Base-by-base conservation (phyloP, 2,113 vertebrate species). In the Pagrus major region DNA sequence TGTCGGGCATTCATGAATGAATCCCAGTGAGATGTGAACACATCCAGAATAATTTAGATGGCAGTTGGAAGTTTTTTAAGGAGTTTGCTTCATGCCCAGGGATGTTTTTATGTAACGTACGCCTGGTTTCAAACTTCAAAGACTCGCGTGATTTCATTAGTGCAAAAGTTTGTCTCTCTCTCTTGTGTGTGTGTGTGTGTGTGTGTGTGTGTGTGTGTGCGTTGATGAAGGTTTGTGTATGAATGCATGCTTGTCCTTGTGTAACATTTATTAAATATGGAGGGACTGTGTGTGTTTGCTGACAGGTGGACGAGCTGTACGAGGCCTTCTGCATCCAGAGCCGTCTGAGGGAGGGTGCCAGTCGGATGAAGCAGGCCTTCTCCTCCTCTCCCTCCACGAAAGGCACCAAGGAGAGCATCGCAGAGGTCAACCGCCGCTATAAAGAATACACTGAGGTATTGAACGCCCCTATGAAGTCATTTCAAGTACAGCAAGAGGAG, bases 281-380 rank as follows among this genome's bases (percentile, higher is more conserved):
- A 66, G 44, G 33, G 21, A 23, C 15, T 84, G 0, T 67, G 44
- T 78, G 60, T 80, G 59, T 86, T 56, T 75, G 58, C 68, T 4
- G 14, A 35, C 92, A 99, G 98, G 96, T 99, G 74, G 98, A 99
- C 27, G 98, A 99, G 88, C 95, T 99, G 84, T 99, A 97, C 0
- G 98, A 99, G 92, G 97, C 96, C 0, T 99, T 99, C 66, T 99
- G 97, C 83, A 99, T 99, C 92, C 98, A 99, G 92, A 95, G 96
- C 54, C 96, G 97, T 15, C 96, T 99, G 83, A 96, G 97, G 46
- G 98, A 99, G 1, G 98, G 98, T 0, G 98, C 98, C 88, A 96
- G 93, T 88, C 97, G 97, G 87, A 99, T 99, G 98, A 99, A 98
- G 87, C 97, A 97, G 91, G 98, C 98, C 42, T 99, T 99, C 83